Conservation (phyloP, 2,888 invertebrate species). For the Hemaris fuciformis region DNA sequence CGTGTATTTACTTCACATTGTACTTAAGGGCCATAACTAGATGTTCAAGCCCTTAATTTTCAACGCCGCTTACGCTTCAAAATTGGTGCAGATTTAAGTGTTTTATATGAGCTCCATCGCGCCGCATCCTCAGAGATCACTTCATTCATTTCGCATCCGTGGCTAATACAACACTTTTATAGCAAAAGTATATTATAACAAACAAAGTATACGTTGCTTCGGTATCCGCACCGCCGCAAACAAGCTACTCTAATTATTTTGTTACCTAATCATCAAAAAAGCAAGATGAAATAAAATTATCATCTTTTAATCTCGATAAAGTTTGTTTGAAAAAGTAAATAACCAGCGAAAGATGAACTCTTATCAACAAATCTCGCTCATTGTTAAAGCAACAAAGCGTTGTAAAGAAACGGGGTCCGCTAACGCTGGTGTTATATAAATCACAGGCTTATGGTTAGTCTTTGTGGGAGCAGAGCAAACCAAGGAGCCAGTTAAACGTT, state of each 20-base stretch:
- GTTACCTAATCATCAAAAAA: slow-evolving; percentile 24
- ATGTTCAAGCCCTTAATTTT: slow-evolving; percentile 67
- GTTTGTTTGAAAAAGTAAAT: slow-evolving; percentile 33
- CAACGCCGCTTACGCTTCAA: slow-evolving; percentile 57
- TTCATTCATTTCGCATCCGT: slow-evolving; percentile 30
- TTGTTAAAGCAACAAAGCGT: slow-evolving; percentile 30
- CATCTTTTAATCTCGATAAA: slow-evolving; percentile 31
- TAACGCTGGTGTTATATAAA: slow-evolving; percentile 46
- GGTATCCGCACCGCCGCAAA: background rate
- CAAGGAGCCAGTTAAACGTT: slow-evolving; percentile 72
- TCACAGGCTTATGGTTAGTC: slow-evolving; percentile 55
- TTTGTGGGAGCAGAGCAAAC: slow-evolving; percentile 59
- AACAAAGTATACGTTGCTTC: background rate
- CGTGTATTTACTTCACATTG: slow-evolving; percentile 79
- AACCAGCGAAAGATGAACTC: slow-evolving; percentile 42
- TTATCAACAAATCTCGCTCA: slow-evolving; percentile 33
- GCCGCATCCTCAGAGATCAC: slow-evolving; percentile 39
- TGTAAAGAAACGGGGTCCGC: slow-evolving; percentile 40
- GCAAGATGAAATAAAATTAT: slow-evolving; percentile 31
- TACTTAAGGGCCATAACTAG: slow-evolving; percentile 79
- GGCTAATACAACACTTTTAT: background rate
- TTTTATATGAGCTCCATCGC: slow-evolving; percentile 51
- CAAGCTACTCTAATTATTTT: slow-evolving; percentile 13
- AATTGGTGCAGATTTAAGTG: slow-evolving; percentile 56
- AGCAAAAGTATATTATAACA: slow-evolving; percentile 21